A percentile compares a stretch with the other conserved stretches of the same genome.
phyloP scores from a whole-genome alignment of 1,140 invertebrate species.

The Nilaparvata lugens region DNA sequence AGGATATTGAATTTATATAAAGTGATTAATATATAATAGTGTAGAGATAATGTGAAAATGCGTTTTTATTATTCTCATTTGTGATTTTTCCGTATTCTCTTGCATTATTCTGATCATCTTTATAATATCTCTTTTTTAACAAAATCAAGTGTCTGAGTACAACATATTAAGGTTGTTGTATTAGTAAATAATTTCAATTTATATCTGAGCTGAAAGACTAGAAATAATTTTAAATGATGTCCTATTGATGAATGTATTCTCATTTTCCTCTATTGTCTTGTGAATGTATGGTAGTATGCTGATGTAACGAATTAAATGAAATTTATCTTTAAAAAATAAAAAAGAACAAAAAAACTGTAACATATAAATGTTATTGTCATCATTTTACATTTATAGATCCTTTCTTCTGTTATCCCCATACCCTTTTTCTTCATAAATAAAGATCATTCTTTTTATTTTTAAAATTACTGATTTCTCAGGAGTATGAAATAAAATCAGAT shows the following conservation, averaged over 20 bases:
- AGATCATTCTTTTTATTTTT: no score
- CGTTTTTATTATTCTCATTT: not conserved
- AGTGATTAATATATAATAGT: not conserved
- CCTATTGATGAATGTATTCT: not conserved
- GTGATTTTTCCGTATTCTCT: not conserved
- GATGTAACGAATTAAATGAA: slow-evolving; percentile 1
- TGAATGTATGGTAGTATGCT: slow-evolving; percentile 3
- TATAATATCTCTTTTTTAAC: no score
- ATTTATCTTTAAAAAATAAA: not conserved
- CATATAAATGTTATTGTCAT: not conserved
- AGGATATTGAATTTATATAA: slow-evolving; percentile 1
- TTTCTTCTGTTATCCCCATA: no score
- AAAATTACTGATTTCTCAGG: no score
- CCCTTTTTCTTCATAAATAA: no score
- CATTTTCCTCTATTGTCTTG: not conserved
- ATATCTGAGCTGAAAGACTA: not conserved
- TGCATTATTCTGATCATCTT: no score
- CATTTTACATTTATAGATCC: not conserved
- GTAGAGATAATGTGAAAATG: not conserved
- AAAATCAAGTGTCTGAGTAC: no score
- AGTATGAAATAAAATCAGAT: no score
- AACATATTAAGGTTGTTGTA: not conserved
- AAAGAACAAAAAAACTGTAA: slow-evolving; percentile 5
- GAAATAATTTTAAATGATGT: not conserved
- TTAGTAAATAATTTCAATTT: slow-evolving; percentile 1